A percentile compares a stretch with the other conserved stretches of the same genome.
Evolutionary conservation across 2,797 vertebrate species (phyloP).

Genomic region (Syndactyla subalaris): DNA sequence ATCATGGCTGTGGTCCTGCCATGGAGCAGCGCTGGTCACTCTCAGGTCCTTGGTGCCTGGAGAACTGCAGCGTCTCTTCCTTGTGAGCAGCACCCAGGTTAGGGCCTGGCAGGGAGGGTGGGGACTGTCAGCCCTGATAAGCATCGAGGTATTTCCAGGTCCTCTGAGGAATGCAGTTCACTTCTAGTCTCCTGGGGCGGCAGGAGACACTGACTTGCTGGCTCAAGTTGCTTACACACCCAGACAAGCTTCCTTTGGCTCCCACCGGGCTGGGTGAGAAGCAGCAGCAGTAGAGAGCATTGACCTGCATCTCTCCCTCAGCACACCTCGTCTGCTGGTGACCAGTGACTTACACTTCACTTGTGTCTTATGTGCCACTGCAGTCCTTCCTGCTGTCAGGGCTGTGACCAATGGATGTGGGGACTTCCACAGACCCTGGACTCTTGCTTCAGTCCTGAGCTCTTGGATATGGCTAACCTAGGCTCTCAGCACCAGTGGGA

Average conservation of each 20-base stretch:
- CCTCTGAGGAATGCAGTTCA: conserved; percentile 44
- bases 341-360: background rate
- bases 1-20: background rate
- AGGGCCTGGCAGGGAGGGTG: conserved; percentile 58
- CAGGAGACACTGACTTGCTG: conserved; percentile 9
- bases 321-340: background rate
- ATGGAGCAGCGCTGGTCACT: background rate
- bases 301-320: background rate
- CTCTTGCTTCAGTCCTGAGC: background rate
- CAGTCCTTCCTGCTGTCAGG: background rate
- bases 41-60: background rate
- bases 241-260: background rate
- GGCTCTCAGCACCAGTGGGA: background rate
- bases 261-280: background rate
- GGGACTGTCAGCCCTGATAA: conserved; percentile 51
- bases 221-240: conserved; percentile 39
- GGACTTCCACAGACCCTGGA: background rate
- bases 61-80: background rate
- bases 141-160: conserved; percentile 61
- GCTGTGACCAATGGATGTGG: rapidly evolving
- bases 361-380: background rate
- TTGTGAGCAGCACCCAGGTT: background rate
- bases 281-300: background rate
- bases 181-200: conserved; percentile 11
- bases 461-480: background rate